phyloP scores from a whole-genome alignment of 2,113 vertebrate genomes.

The Ciconia boyciana region DNA sequence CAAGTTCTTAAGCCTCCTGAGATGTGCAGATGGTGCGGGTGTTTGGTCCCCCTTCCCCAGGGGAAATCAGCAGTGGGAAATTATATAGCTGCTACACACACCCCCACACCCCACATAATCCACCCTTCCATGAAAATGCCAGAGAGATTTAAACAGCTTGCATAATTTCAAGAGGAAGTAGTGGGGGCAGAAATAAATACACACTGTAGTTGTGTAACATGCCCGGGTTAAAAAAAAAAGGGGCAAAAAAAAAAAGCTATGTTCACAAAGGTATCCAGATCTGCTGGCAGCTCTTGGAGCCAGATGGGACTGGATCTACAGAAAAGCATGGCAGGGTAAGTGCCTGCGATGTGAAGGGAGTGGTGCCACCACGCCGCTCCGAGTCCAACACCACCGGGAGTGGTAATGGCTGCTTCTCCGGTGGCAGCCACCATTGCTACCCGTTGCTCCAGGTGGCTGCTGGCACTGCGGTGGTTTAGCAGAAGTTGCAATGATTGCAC shows the following conservation, averaged over 20 bases:
- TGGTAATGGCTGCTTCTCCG: neutral
- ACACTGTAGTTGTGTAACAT: neutral
- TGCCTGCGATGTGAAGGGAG: neutral
- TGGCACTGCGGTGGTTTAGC: neutral
- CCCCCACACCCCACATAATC: neutral
- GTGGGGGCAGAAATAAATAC: neutral
- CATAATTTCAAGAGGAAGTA: constrained; percentile 23
- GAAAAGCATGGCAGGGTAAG: neutral
- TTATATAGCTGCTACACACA: neutral
- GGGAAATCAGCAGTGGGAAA: neutral
- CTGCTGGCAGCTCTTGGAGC: neutral
- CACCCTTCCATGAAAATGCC: constrained; percentile 20
- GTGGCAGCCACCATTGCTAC: neutral
- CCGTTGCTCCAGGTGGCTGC: constrained; percentile 8
- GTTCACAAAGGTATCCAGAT: neutral
- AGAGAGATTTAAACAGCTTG: constrained; percentile 36
- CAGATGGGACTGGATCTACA: neutral
- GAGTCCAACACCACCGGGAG: neutral
- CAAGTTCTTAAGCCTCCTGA: neutral
- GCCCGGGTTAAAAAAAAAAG: neutral
- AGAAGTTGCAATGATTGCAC: neutral
- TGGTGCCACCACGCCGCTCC: rapidly evolving
- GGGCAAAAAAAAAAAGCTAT: neutral
- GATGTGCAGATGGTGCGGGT: neutral
- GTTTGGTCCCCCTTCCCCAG: neutral